phyloP scores from a whole-genome alignment of 2,113 vertebrate species.

The Aldabrachelys gigantea region DNA sequence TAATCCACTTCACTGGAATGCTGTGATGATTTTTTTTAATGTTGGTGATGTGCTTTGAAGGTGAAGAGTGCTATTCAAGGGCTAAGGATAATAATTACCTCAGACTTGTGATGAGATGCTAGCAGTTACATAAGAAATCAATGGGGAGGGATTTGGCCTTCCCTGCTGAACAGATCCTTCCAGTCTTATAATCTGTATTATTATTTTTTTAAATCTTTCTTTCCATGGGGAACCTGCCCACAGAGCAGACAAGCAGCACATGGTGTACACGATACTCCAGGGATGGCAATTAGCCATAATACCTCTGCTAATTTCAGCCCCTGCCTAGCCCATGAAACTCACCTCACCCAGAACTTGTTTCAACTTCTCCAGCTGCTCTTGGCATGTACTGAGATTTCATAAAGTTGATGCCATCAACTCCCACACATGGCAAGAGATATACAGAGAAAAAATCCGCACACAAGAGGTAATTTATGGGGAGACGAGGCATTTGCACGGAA shows the following conservation, averaged over 20 bases:
- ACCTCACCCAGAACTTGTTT: slow-evolving; percentile 89
- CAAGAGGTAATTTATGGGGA: slow-evolving; percentile 71
- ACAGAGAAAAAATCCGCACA: slow-evolving; percentile 73
- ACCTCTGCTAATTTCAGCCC: slow-evolving; percentile 74
- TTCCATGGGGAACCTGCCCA: slow-evolving; percentile 21
- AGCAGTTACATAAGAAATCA: slow-evolving; percentile 47
- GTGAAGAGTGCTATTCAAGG: slow-evolving; percentile 44
- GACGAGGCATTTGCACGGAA: slow-evolving; percentile 68
- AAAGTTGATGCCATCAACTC: slow-evolving; percentile 81
- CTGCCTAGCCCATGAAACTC: slow-evolving; percentile 85
- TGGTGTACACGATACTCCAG: slow-evolving; percentile 52
- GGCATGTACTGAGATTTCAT: slow-evolving; percentile 79
- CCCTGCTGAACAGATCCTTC: slow-evolving; percentile 38
- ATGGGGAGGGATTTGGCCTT: neutral
- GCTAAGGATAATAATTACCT: slow-evolving; percentile 49
- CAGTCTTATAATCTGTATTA: neutral
- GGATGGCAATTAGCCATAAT: slow-evolving; percentile 76
- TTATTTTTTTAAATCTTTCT: neutral
- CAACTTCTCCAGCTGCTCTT: slow-evolving; percentile 84
- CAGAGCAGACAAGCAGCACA: slow-evolving; percentile 21
- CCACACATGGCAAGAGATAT: slow-evolving; percentile 76
- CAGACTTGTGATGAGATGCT: slow-evolving; percentile 41
- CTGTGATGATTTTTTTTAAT: slow-evolving; percentile 48
- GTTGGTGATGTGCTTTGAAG: slow-evolving; percentile 11
- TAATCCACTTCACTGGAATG: slow-evolving; percentile 17